phyloP scores from a whole-genome alignment of 2,888 invertebrate species.

The Acronicta leporina region DNA sequence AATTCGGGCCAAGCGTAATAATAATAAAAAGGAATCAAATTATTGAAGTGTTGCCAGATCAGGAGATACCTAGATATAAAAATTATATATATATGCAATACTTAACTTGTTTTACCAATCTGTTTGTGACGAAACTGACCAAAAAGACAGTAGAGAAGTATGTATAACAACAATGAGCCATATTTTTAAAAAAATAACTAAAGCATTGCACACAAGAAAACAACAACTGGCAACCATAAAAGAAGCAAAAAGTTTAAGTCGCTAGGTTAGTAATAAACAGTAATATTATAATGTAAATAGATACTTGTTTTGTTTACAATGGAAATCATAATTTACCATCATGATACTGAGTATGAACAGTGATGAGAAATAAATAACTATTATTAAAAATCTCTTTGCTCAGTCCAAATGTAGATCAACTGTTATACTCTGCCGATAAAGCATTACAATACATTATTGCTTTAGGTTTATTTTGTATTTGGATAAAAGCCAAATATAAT shows the following conservation, averaged over 20 bases:
- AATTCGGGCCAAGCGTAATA: constrained; percentile 5
- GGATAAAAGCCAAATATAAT: constrained; percentile 46
- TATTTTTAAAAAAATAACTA: constrained; percentile 9
- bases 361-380: constrained; percentile 3
- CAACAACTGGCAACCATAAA: background rate
- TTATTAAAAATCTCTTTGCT: constrained; percentile 30
- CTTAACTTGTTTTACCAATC: constrained; percentile 42
- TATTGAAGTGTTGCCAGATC: constrained; percentile 31
- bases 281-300: background rate
- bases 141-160: constrained; percentile 2
- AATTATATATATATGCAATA: constrained; percentile 57
- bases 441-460: constrained; percentile 17
- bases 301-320: constrained; percentile 6
- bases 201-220: background rate
- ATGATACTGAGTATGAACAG: constrained; percentile 8
- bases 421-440: constrained; percentile 28
- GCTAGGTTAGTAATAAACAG: background rate
- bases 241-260: background rate
- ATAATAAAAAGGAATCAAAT: constrained; percentile 35
- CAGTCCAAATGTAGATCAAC: constrained; percentile 19
- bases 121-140: constrained; percentile 55
- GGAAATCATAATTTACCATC: background rate
- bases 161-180: too few relatives aligned
- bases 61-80: constrained; percentile 15
- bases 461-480: constrained; percentile 38